Conservation (phyloP, 2,797 vertebrate species). For the Falco naumanni region DNA sequence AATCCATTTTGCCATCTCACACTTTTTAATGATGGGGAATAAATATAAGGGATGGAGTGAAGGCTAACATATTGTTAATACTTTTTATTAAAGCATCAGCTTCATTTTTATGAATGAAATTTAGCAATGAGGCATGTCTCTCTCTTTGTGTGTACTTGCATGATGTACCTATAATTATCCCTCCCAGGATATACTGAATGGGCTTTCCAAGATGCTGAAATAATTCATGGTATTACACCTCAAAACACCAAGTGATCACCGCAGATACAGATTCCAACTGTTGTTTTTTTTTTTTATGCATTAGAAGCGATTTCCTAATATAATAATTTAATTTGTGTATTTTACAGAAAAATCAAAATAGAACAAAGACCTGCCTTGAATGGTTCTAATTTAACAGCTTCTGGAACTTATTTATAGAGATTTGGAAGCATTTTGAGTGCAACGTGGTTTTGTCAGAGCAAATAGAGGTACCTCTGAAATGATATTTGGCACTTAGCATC, state of each 20-base stretch:
- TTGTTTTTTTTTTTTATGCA: background rate
- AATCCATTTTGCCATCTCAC: background rate
- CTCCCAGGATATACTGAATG: background rate
- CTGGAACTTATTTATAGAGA: slow-evolving; percentile 57
- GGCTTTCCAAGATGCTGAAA: background rate
- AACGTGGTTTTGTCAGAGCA: slow-evolving; percentile 35
- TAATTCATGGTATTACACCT: background rate
- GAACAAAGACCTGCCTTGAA: slow-evolving; percentile 27
- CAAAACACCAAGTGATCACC: background rate
- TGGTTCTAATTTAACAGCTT: slow-evolving; percentile 57
- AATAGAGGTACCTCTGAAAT: slow-evolving; percentile 43
- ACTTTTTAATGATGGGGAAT: background rate
- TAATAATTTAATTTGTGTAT: background rate
- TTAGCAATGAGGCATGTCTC: background rate
- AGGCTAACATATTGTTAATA: background rate
- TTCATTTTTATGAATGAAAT: background rate
- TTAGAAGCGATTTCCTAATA: background rate
- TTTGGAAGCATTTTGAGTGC: slow-evolving; percentile 57
- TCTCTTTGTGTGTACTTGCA: background rate
- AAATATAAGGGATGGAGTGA: background rate
- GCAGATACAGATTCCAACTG: background rate
- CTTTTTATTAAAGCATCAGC: background rate
- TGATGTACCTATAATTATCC: background rate
- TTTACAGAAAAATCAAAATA: slow-evolving; percentile 37
- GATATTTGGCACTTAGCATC: slow-evolving; percentile 3